Evolutionary conservation across 2,888 invertebrate species (phyloP), one percentile per base, ranked within the genome.

Genomic region (Clivina fossor): DNA sequence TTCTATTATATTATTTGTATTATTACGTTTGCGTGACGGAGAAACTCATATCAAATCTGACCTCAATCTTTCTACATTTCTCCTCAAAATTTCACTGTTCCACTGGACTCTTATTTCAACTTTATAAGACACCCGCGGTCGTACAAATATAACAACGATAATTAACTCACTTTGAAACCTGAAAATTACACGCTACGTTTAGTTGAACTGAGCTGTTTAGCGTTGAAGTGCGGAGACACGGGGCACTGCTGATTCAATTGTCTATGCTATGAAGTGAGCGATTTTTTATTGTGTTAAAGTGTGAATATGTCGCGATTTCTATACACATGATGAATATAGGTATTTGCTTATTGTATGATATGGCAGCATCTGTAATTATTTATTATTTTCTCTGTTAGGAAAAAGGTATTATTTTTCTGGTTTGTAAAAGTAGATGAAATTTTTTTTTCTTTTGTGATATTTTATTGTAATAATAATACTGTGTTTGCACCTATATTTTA

Each of bases 101-200:
- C 3, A 22, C 26, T 55, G 19, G 18, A 32, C 22, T 59, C 58
- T 60, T 62, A 58, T 54, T 40, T 35, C 55, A 28, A 13, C 8
- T 35, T 37, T 24, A 59, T 49, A 58, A 59, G 56, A 28, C 65
- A 63, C 70, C 69, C 69, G 66, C 60, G 65, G 67, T 66, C 66
- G 53, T 57, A 61, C 64, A 64, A 64, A 61, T 62, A 62, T 61
- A 60, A 61, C 59, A 62, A 32, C 63, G 64, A 63, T 69, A 69
- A 71, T 71, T 70, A 71, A 67, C 69, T 65, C 69, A 67, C 68
- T 67, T 68, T 65, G 65, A 62, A 64, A 64, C 60, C 64, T 62
- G 57, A 50, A 62, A 68, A 65, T 66, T 65, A 64, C 59, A 61
- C 63, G 61, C 59, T 61, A 54, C 40, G 38, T 43, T 49, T 43